A percentile compares a stretch with the other conserved stretches of the same genome.
Evolutionary conservation across 2,113 vertebrate species (phyloP).

Genomic region (Protomyctophum bolini): DNA sequence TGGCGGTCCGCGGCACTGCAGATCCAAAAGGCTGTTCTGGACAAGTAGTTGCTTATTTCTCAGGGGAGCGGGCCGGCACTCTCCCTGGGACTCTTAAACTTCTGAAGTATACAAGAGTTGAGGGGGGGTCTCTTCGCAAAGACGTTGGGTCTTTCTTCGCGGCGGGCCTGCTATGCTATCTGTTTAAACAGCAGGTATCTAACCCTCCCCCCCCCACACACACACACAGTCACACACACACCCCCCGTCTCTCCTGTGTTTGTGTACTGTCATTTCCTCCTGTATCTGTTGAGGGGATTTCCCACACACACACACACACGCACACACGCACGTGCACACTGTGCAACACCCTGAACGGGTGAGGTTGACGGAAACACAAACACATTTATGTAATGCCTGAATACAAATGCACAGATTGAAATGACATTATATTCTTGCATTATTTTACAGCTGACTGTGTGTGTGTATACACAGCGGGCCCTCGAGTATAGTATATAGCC

Average conservation of each 20-base stretch:
- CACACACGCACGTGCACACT: no score
- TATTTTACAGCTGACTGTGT: neutral
- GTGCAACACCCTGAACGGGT: no score
- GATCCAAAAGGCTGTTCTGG: slow-evolving; percentile 75
- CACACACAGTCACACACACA: no score
- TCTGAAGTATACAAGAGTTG: slow-evolving; percentile 63
- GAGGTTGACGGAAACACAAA: slow-evolving; percentile 59
- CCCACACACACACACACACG: slow-evolving; percentile 27
- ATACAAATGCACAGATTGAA: neutral
- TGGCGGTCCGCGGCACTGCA: slow-evolving; percentile 61
- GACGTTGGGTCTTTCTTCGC: slow-evolving; percentile 17
- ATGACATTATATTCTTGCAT: neutral
- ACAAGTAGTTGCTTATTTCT: slow-evolving; percentile 73
- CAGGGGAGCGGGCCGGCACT: slow-evolving; percentile 50
- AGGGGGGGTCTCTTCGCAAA: slow-evolving; percentile 44
- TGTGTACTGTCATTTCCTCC: slow-evolving; percentile 63
- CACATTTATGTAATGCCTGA: slow-evolving; percentile 35
- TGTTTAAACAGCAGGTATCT: slow-evolving; percentile 74
- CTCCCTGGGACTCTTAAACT: slow-evolving; percentile 68
- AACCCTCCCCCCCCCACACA: slow-evolving; percentile 23
- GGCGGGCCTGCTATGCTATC: slow-evolving; percentile 66
- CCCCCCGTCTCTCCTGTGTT: slow-evolving; percentile 50
- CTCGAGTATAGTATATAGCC: no score
- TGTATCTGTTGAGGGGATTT: slow-evolving; percentile 53
- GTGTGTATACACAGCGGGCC: no score